A percentile compares a stretch with the other conserved stretches of the same genome.
phyloP scores from a whole-genome alignment of 1,140 invertebrate species.

The Listronotus bonariensis region DNA sequence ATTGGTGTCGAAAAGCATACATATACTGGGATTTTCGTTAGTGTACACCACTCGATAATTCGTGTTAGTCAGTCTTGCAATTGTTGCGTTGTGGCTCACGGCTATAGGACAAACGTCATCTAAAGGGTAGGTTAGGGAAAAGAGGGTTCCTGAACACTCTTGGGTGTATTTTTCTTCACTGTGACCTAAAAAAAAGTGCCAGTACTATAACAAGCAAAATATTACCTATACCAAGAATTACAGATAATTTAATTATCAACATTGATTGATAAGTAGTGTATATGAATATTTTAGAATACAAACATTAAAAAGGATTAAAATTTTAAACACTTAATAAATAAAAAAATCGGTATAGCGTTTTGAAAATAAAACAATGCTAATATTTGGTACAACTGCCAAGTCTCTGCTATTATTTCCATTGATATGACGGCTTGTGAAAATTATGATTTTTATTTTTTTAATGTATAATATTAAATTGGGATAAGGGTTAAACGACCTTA shows the following conservation, averaged over 20 bases:
- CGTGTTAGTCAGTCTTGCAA: constrained; percentile 60
- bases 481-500: too few species aligned
- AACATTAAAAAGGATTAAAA: too few species aligned
- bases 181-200: constrained; percentile 30
- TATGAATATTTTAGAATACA: neutral
- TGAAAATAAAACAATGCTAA: too few species aligned
- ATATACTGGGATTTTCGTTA: constrained; percentile 60
- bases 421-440: too few species aligned
- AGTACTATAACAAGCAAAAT: too few species aligned
- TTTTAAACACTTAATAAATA: too few species aligned
- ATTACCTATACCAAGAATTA: neutral
- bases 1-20: constrained; percentile 75
- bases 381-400: too few species aligned
- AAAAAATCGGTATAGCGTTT: too few species aligned
- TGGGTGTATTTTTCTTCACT: constrained; percentile 44
- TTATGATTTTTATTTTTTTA: too few species aligned
- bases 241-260: neutral
- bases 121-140: constrained; percentile 84
- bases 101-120: constrained; percentile 87
- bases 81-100: constrained; percentile 65
- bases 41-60: constrained; percentile 61
- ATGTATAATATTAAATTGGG: too few species aligned
- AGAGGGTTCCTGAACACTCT: constrained; percentile 68
- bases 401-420: too few species aligned
- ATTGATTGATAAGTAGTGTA: neutral